Base-by-base conservation (phyloP, 1,140 invertebrate genomes). In the Rhizoglyphus robini region DNA sequence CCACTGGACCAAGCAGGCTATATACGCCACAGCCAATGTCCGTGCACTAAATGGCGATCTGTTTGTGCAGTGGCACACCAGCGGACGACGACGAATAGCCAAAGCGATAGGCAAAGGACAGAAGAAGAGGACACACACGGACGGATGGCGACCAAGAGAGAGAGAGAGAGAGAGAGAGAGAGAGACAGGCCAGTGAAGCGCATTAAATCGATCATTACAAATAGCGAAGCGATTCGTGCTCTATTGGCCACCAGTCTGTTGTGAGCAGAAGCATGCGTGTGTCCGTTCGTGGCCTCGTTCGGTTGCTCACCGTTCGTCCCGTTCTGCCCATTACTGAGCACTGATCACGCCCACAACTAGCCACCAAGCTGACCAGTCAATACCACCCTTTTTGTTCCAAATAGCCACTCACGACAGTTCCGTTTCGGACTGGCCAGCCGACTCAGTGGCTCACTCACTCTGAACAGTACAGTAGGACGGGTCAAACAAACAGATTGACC, bases 171-270 rank as follows among this genome's bases (percentile, higher is more conserved):
- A 23, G 41, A 15, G 41, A 46, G 15, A 23, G 41, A 23, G 23
- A 46, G 41, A 46, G 41, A 46, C 41, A 46, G 41, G 41, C 41
- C n/a, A n/a, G n/a, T n/a, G n/a, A 41, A 8, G 18, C 51, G 23
- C 20, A 54, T 54, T 54, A 54, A 54, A 54, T 54, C 51, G 51
- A 54, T 54, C 51, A 54, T 54, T 54, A 15, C 20, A 54, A 54
- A 54, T 54, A 54, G 51, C 41, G 41, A 18, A 41, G 18, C 36
- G 36, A 41, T 41, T 41, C 36, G 36, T 41, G 36, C 36, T 11
- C 36, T 8, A 41, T 41, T 41, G 36, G 36, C 36, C 36, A 41
- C 18, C 36, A 11, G n/a, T n/a, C n/a, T n/a, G n/a, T n/a, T n/a
- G n/a, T n/a, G n/a, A n/a, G n/a, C n/a, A 8, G 23, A 11, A 8